Conservation (phyloP, 2,113 vertebrate genomes). For the Damaliscus lunatus region DNA sequence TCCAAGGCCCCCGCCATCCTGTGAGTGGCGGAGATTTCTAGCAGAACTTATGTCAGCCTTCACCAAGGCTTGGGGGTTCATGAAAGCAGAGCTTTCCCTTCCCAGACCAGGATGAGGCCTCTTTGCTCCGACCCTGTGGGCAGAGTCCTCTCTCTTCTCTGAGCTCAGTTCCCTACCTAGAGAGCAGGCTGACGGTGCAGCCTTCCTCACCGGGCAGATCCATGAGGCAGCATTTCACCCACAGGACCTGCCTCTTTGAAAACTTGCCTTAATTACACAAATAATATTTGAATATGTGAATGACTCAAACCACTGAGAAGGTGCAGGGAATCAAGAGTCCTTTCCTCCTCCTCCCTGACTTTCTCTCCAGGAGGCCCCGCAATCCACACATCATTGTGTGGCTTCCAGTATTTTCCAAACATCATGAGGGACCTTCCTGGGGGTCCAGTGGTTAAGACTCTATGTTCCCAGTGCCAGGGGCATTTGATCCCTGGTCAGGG, state of each 20-base stretch:
- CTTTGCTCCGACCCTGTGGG: not conserved
- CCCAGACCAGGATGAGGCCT: not conserved
- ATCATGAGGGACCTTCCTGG: not conserved
- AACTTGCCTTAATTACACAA: not conserved
- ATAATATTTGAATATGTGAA: not conserved
- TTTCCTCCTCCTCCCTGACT: not conserved
- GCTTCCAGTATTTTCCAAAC: not conserved
- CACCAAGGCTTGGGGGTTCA: not conserved
- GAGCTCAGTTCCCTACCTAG: not conserved
- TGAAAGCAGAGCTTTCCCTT: not conserved
- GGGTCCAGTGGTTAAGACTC: not conserved
- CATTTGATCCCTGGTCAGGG: not conserved
- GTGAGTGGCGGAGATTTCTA: not conserved
- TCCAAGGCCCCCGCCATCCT: not conserved
- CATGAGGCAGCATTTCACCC: not conserved
- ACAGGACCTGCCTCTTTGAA: not conserved
- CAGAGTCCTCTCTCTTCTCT: not conserved
- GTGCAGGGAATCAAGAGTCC: not conserved
- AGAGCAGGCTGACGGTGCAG: not conserved
- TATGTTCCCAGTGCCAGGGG: not conserved
- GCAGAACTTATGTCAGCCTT: not conserved
- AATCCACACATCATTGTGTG: not conserved
- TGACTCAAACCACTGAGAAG: not conserved
- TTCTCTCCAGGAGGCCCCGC: not conserved
- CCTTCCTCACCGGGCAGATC: not conserved